Base-by-base conservation (phyloP, 2,113 vertebrate genomes). In the Cnemophilus loriae region DNA sequence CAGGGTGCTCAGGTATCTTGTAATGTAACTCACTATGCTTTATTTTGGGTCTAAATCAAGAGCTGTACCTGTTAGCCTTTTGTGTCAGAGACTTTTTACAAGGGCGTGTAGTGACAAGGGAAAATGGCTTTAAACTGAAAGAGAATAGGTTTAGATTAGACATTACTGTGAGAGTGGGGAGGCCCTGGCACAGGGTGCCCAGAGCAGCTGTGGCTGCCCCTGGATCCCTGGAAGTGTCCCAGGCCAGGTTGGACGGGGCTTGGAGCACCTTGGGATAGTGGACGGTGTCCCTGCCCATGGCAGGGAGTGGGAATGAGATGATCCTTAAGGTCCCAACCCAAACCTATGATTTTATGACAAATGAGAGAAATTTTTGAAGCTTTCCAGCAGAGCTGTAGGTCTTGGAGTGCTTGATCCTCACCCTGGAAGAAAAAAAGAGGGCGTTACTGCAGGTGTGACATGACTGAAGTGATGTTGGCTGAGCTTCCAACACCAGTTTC, bases 221-320 rank as follows among this genome's bases (percentile, higher is more conserved):
- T 39, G 49, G 33, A 35, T 61, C 24, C 41, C 55, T 69, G 47
- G 14, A 5, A 55, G n/a, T 32, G 47, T 5, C 23, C 41, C 19
- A 61, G 21, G n/a, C 24, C 20, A 41, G 21, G 30, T 0, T 76
- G 41, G 55, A 39, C 0, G 0, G 47, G 47, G 9, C 9, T 83
- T 39, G 39, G 30, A 32, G 39, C 24, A 75, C 1, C 20, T 30
- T 32, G 30, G 21, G 42, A 12, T 3, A 49, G 21, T 27, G 30
- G 35, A 32, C 52, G 9, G 7, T 32, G 20, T 55, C 22, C 26
- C 39, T 61, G 41, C 5, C 35, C 8, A 5, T 16, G 35, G 55
- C 11, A 27, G 11, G 8, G 28, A 12, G 21, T 6, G 23, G 41
- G 21, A 76, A 61, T 15, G 12, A 33, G 30, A 20, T 23, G 16